phyloP scores from a whole-genome alignment of 2,797 vertebrate species.

The Siniperca obscura region DNA sequence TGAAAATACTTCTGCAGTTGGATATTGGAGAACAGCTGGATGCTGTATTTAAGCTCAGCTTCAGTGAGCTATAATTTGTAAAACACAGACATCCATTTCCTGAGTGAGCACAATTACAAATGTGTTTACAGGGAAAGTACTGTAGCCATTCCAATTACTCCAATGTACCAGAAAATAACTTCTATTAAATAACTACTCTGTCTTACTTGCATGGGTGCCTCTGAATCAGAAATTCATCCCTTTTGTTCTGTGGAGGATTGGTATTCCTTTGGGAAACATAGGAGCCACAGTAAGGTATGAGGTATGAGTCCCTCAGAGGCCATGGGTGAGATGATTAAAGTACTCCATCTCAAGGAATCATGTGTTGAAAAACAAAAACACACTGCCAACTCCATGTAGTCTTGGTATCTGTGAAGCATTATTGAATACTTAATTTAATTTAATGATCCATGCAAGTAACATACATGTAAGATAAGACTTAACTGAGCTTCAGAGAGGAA shows the following conservation, averaged over 20 bases:
- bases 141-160: slow-evolving; percentile 67
- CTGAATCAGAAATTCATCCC: slow-evolving; percentile 36
- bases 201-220: slow-evolving; percentile 51
- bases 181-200: slow-evolving; percentile 54
- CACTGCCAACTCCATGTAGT: not conserved
- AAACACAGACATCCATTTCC: slow-evolving; percentile 55
- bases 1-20: not conserved
- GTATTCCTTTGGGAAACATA: slow-evolving; percentile 38
- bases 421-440: not conserved
- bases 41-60: slow-evolving; percentile 17
- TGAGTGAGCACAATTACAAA: slow-evolving; percentile 63
- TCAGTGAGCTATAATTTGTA: slow-evolving; percentile 50
- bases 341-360: slow-evolving; percentile 16
- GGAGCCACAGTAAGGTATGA: slow-evolving; percentile 15
- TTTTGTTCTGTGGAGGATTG: slow-evolving; percentile 39
- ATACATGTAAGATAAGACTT: no score
- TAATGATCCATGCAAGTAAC: not conserved
- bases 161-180: slow-evolving; percentile 69
- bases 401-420: not conserved
- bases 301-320: slow-evolving; percentile 4
- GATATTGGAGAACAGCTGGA: slow-evolving; percentile 34
- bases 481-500: not conserved
- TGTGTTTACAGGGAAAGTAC: slow-evolving; percentile 60
- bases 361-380: slow-evolving; percentile 2
- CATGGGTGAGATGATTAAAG: slow-evolving; percentile 22